phyloP scores from a whole-genome alignment of 2,113 vertebrate species.

The Brachirus orientalis region DNA sequence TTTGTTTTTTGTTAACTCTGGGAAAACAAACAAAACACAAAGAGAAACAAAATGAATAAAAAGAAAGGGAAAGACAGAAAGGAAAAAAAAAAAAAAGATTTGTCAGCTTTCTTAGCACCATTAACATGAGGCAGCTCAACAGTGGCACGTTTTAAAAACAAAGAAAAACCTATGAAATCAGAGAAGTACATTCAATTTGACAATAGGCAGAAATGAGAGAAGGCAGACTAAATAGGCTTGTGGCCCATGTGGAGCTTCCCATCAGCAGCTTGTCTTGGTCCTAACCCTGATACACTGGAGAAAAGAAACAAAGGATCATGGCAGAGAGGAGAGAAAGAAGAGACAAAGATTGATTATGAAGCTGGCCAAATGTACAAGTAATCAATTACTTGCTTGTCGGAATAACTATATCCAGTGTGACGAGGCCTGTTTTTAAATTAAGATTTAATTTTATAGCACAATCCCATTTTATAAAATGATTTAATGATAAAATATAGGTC shows the following conservation, averaged over 20 bases:
- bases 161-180: constrained; percentile 77
- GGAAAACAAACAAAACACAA: constrained; percentile 61
- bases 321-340: constrained; percentile 55
- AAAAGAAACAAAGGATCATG: constrained; percentile 72
- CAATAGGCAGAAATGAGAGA: constrained; percentile 92
- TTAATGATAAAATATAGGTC: constrained; percentile 35
- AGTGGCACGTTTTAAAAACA: constrained; percentile 92
- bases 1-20: constrained; percentile 86
- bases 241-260: constrained; percentile 81
- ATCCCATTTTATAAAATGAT: constrained; percentile 36
- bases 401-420: constrained; percentile 63
- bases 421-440: constrained; percentile 62
- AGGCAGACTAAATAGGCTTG: constrained; percentile 83
- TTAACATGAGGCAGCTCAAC: constrained; percentile 94
- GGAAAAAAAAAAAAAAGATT: constrained; percentile 49
- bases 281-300: constrained; percentile 80
- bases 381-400: constrained; percentile 66
- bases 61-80: constrained; percentile 38
- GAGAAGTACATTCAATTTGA: constrained; percentile 96
- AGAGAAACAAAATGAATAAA: constrained; percentile 44
- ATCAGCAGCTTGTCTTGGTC: constrained; percentile 81
- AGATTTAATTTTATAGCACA: constrained; percentile 49
- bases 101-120: constrained; percentile 91
- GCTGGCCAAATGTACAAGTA: constrained; percentile 68
- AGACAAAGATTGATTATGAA: constrained; percentile 74